Conservation (phyloP, 2,888 invertebrate genomes). For the Chrysomela aeneicollis region DNA sequence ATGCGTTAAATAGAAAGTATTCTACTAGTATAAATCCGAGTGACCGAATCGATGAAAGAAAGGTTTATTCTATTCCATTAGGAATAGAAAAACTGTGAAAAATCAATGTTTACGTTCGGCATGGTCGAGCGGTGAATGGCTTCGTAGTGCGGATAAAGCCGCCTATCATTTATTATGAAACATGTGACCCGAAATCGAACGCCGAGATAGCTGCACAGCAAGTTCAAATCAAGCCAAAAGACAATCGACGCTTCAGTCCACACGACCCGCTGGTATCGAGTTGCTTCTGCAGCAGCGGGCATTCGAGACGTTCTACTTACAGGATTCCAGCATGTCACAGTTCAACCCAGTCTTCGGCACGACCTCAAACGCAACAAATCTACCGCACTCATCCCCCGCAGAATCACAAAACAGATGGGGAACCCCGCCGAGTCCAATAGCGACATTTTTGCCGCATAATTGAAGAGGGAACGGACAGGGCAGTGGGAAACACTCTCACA, state of each 20-base stretch:
- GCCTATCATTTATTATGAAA: not conserved
- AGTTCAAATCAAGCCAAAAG: not conserved
- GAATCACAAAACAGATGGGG: not conserved
- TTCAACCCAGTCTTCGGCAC: not conserved
- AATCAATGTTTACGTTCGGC: conserved; percentile 2
- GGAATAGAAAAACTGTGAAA: not conserved
- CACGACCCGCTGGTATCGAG: not conserved
- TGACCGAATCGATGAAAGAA: too few relatives aligned
- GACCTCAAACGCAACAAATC: not conserved
- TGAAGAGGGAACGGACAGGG: conserved; percentile 17
- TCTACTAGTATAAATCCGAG: too few relatives aligned
- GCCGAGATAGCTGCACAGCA: not conserved
- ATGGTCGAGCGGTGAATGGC: not conserved
- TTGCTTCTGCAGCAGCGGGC: not conserved
- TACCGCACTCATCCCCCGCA: not conserved
- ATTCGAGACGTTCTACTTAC: conserved; percentile 7
- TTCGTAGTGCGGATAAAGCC: not conserved
- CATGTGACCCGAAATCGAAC: not conserved
- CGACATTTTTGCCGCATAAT: conserved; percentile 27
- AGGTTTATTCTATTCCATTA: too few relatives aligned
- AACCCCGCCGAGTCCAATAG: not conserved
- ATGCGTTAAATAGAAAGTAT: too few relatives aligned
- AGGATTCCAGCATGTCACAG: conserved; percentile 7
- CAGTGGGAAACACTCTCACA: conserved; percentile 10
- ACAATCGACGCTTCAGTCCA: not conserved